Percentiles rank a stretch among this genome's conserved stretches.
Evolutionary conservation across 2,888 invertebrate species (phyloP).

Genomic region (Limnephilus marmoratus): DNA sequence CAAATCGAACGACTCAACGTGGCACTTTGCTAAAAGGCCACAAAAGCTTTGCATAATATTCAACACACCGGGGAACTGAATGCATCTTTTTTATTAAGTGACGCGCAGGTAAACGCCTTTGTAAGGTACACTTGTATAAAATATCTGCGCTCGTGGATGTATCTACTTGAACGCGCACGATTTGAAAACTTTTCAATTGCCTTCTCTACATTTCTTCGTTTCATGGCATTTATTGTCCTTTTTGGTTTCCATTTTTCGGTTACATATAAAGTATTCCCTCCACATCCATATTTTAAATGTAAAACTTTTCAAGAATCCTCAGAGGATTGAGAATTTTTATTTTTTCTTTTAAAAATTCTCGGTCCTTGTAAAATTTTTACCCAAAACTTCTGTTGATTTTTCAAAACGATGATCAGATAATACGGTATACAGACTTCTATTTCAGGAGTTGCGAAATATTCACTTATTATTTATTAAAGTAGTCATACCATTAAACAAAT

Average conservation of each 20-base stretch:
- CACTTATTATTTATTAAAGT: no score
- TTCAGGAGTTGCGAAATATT: background rate
- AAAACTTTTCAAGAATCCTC: background rate
- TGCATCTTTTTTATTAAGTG: background rate
- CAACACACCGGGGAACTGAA: background rate
- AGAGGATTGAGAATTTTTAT: background rate
- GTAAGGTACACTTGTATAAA: background rate
- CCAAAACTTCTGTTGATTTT: background rate
- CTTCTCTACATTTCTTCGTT: background rate
- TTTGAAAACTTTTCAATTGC: slow-evolving; percentile 11
- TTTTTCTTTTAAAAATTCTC: background rate
- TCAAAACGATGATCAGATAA: background rate
- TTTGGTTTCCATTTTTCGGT: background rate
- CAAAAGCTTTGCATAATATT: background rate
- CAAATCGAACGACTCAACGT: slow-evolving; percentile 32
- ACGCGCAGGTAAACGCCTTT: background rate
- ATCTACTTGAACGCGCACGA: background rate
- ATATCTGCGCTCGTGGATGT: background rate
- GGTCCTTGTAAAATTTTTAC: background rate
- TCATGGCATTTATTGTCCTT: background rate
- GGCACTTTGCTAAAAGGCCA: slow-evolving; percentile 8
- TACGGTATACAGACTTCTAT: background rate
- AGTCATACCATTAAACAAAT: no score
- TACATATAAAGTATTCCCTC: background rate
- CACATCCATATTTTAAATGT: background rate